Evolutionary conservation across 2,888 invertebrate genomes (phyloP).

Genomic region (Dynastes grantii): DNA sequence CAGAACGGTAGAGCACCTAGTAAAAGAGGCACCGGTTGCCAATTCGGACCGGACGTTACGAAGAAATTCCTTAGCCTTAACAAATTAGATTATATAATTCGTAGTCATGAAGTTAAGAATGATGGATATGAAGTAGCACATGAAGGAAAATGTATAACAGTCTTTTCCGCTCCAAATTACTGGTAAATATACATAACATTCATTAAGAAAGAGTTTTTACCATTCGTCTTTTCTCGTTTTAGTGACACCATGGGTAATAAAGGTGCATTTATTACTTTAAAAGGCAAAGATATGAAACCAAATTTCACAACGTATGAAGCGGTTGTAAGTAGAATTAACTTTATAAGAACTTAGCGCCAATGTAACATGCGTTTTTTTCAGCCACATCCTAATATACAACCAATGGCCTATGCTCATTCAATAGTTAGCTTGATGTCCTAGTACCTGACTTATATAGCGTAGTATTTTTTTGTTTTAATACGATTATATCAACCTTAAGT

Average conservation of each 20-base stretch:
- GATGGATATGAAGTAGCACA: conserved; percentile 97
- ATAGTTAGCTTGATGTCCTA: conserved; percentile 85
- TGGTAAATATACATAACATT: conserved; percentile 77
- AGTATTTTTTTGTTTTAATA: conserved; percentile 51
- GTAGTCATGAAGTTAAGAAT: conserved; percentile 98
- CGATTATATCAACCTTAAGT: conserved; percentile 51
- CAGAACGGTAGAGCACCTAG: conserved; percentile 91
- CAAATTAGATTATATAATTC: conserved; percentile 92
- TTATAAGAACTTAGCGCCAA: conserved; percentile 30
- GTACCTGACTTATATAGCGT: conserved; percentile 67
- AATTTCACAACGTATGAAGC: conserved; percentile 94
- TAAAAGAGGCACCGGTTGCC: conserved; percentile 97
- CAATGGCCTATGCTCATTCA: conserved; percentile 96
- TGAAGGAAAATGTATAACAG: conserved; percentile 96
- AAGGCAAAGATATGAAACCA: conserved; percentile 92
- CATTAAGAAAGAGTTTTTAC: neutral
- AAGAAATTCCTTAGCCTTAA: conserved; percentile 87
- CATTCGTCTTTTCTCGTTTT: conserved; percentile 63
- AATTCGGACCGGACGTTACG: conserved; percentile 99
- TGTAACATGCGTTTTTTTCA: conserved; percentile 72
- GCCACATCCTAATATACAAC: conserved; percentile 97
- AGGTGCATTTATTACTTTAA: conserved; percentile 97
- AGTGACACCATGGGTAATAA: conserved; percentile 99
- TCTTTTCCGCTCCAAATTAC: conserved; percentile 99
- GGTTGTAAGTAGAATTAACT: conserved; percentile 81